A percentile compares a stretch with the other conserved stretches of the same genome.
Evolutionary conservation across 2,797 vertebrate genomes (phyloP).

Genomic region (Melanotaenia pygmaea): DNA sequence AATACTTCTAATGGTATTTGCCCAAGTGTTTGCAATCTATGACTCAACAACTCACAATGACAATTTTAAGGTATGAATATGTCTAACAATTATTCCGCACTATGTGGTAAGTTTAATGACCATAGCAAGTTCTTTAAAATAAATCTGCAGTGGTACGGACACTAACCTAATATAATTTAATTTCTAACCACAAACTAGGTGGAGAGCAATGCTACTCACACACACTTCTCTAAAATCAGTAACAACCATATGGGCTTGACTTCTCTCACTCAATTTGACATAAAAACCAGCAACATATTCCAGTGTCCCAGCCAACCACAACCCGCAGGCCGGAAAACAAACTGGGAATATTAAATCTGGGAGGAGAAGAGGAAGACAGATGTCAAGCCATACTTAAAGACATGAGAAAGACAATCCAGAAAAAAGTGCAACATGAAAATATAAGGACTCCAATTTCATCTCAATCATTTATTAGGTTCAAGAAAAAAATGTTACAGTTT

Average conservation of each 20-base stretch:
- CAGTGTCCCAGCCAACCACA: conserved; percentile 64
- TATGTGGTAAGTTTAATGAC: no score
- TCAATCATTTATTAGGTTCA: conserved; percentile 92
- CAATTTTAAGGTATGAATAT: not conserved
- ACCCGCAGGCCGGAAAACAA: conserved; percentile 71
- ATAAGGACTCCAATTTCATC: conserved; percentile 62
- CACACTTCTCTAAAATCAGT: conserved; percentile 43
- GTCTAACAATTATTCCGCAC: no score
- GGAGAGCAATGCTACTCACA: conserved; percentile 13
- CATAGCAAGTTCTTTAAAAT: no score
- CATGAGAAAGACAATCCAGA: conserved; percentile 41
- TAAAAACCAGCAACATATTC: conserved; percentile 58
- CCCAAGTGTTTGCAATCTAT: not conserved
- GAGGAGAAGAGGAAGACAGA: conserved; percentile 36
- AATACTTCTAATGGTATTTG: not conserved
- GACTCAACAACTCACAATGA: not conserved
- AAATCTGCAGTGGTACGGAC: no score
- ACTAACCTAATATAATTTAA: not conserved
- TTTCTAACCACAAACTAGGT: not conserved
- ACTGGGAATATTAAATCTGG: conserved; percentile 63
- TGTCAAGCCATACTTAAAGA: conserved; percentile 65
- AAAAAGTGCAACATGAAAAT: conserved; percentile 35
- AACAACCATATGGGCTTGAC: conserved; percentile 43
- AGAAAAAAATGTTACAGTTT: conserved; percentile 91
- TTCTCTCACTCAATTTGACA: conserved; percentile 60